phyloP scores from a whole-genome alignment of 2,797 vertebrate species.

The Enteromius mattozi region DNA sequence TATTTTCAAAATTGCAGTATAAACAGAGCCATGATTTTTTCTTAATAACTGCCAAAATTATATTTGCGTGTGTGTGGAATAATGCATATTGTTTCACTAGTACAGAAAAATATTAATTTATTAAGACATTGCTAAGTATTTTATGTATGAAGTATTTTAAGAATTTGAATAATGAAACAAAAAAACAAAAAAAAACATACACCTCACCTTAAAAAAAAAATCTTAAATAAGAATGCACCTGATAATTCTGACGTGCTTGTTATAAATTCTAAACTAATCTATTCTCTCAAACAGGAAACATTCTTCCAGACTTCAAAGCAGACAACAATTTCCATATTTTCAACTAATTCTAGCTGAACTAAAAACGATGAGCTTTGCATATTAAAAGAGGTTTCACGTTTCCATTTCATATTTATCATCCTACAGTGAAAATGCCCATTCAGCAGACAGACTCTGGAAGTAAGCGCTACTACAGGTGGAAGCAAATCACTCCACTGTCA shows the following conservation, averaged over 20 bases:
- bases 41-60: neutral
- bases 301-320: neutral
- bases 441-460: slow-evolving; percentile 18
- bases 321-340: neutral
- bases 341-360: neutral
- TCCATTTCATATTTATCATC: slow-evolving; percentile 19
- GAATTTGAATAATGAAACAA: neutral
- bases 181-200: neutral
- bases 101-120: neutral
- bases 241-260: neutral
- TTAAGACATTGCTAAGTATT: no score
- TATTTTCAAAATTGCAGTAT: neutral
- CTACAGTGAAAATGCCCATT: neutral
- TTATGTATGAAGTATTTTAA: neutral
- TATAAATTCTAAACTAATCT: neutral
- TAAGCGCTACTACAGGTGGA: slow-evolving; percentile 11
- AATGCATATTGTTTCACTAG: neutral
- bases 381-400: neutral
- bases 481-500: slow-evolving; percentile 25
- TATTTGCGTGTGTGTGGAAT: neutral
- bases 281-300: neutral
- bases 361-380: slow-evolving; percentile 5
- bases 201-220: neutral
- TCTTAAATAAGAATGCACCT: neutral
- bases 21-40: neutral